Base-by-base conservation (phyloP, 2,888 invertebrate species). In the Philereme transversata region DNA sequence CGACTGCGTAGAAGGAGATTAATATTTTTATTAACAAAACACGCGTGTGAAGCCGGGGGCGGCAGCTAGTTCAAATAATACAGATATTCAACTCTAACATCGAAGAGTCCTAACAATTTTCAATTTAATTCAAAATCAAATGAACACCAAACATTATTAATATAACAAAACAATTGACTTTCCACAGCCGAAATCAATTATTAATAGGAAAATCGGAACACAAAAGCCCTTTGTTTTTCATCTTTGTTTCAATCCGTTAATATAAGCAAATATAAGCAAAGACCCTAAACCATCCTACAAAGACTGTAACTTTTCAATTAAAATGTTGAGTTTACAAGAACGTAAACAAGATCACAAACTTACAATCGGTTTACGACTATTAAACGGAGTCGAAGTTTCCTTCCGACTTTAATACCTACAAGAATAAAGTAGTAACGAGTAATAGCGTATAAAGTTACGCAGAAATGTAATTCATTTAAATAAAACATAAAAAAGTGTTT, bases 321-420 rank as follows among this genome's bases (percentile, higher is more conserved):
- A 59, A 63, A 63, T 63, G 59, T 49, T 33, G 59, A 59, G 56
- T 63, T 56, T 63, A 63, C 63, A 63, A 59, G 52, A 63, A 56
- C 56, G 63, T 63, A 63, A 63, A 58, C 62, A 65, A 61, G 66
- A 66, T 68, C 64, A 66, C 67, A 64, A 67, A 70, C 66, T 63
- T 65, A 44, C 62, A 57, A 67, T 70, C 69, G 65, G 64, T 69
- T 70, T 60, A 68, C 65, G 64, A 63, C 67, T 65, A 72, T 69
- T 70, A 69, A 69, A 69, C 62, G 45, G 61, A 60, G 58, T 57
- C 63, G 57, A 73, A 73, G 68, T 67, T 65, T 53, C 64, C 66
- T 62, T 68, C 63, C 64, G 59, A 70, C 65, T 69, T 69, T 68
- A 73, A 72, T 71, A 70, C 65, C 64, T 56, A 70, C 63, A 71